Conservation (phyloP, 53 echinoderm and acorn worm genomes). For the Antedon mediterranea region DNA sequence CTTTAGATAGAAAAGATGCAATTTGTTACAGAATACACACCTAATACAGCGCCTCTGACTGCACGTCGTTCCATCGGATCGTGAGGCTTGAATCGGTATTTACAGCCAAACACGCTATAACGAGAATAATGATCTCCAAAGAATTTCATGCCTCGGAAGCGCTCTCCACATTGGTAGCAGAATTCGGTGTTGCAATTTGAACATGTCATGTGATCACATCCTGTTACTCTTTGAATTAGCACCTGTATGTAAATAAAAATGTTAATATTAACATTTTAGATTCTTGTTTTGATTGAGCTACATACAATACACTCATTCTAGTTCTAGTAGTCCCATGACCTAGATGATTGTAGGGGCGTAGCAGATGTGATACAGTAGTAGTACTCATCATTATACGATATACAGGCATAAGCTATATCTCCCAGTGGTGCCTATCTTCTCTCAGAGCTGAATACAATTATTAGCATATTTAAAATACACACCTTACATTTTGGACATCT, state of each 20-base stretch:
- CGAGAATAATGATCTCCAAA: conserved; percentile 42
- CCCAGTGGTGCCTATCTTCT: no score
- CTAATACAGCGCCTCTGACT: conserved; percentile 31
- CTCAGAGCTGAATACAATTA: neutral
- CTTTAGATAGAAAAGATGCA: no score
- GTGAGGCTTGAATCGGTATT: conserved; percentile 39
- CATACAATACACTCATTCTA: no score
- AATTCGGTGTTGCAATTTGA: conserved; percentile 29
- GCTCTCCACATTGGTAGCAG: conserved; percentile 42
- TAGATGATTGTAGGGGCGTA: no score
- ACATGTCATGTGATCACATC: conserved; percentile 56
- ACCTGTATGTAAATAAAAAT: no score
- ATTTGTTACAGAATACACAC: conserved; percentile 7
- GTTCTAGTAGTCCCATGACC: no score
- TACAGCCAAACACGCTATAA: conserved; percentile 45
- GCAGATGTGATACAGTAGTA: no score
- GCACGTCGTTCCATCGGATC: conserved; percentile 29
- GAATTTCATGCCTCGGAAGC: conserved; percentile 30
- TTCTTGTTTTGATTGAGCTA: no score
- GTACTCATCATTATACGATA: no score
- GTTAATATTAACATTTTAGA: no score
- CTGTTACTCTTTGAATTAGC: conserved; percentile 36
- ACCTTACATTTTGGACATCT: conserved; percentile 49
- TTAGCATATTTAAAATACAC: neutral
- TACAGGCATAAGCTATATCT: no score